Percentiles rank a stretch among this genome's conserved stretches.
Evolutionary conservation across 2,888 invertebrate genomes (phyloP).

Genomic region (Furcula furcula): DNA sequence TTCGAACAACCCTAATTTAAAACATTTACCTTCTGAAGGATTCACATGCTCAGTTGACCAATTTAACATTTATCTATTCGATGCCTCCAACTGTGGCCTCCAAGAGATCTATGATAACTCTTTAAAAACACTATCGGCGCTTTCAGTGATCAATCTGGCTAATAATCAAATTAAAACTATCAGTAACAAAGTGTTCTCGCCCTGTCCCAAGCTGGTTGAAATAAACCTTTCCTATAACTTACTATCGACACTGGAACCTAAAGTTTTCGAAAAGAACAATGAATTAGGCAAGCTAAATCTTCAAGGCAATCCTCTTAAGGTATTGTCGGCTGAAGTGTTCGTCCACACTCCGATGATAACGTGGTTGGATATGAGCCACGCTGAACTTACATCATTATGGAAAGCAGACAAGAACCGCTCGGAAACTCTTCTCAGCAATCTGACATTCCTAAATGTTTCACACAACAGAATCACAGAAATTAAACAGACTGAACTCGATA

Average conservation of each 20-base stretch:
- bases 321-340: conserved; percentile 86
- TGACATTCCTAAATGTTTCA: conserved; percentile 82
- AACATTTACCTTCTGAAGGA: conserved; percentile 84
- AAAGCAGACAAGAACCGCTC: conserved; percentile 74
- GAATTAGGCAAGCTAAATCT: conserved; percentile 85
- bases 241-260: conserved; percentile 81
- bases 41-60: conserved; percentile 83
- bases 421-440: conserved; percentile 71
- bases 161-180: conserved; percentile 84
- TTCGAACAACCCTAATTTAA: conserved; percentile 86
- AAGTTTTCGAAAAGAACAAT: conserved; percentile 85
- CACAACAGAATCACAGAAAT: conserved; percentile 82
- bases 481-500: conserved; percentile 81
- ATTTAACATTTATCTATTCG: conserved; percentile 85
- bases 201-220: conserved; percentile 82
- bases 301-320: conserved; percentile 86
- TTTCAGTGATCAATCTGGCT: conserved; percentile 85
- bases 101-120: conserved; percentile 83
- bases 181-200: conserved; percentile 78
- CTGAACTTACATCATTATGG: conserved; percentile 85
- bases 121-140: conserved; percentile 86
- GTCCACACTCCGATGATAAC: conserved; percentile 82
- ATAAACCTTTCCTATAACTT: conserved; percentile 88
- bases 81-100: conserved; percentile 88
- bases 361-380: conserved; percentile 87